phyloP scores from a whole-genome alignment of 2,797 vertebrate species.

The Orestias chungarensis region DNA sequence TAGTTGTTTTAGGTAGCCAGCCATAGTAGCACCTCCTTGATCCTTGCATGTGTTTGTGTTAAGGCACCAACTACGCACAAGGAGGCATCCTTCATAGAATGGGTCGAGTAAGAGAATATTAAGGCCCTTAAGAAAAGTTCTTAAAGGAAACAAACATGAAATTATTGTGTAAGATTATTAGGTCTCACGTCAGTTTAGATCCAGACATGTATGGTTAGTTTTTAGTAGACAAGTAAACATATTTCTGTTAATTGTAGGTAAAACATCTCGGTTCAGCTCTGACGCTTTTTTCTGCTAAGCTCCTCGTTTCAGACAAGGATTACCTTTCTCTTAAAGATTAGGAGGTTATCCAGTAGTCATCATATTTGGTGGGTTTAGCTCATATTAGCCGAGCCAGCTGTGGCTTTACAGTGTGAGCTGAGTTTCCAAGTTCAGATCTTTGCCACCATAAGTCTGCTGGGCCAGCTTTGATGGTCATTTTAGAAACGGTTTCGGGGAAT shows the following conservation, averaged over 20 bases:
- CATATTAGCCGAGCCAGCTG: slow-evolving; percentile 79
- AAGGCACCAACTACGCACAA: no score
- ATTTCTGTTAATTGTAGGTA: slow-evolving; percentile 47
- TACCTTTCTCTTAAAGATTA: slow-evolving; percentile 80
- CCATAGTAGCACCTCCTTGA: no score
- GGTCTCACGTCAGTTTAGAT: neutral
- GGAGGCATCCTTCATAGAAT: no score
- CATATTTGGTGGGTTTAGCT: slow-evolving; percentile 81
- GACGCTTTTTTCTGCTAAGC: slow-evolving; percentile 61
- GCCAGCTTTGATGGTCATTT: slow-evolving; percentile 53
- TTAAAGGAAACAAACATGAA: no score
- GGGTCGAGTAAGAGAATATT: no score
- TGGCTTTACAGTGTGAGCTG: slow-evolving; percentile 75
- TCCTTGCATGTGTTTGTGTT: no score
- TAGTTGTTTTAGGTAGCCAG: no score
- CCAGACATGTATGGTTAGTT: neutral
- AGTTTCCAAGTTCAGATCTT: slow-evolving; percentile 77
- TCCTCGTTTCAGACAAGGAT: slow-evolving; percentile 77
- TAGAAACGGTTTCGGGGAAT: no score
- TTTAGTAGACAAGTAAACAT: slow-evolving; percentile 3
- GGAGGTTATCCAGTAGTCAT: slow-evolving; percentile 80
- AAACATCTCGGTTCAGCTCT: slow-evolving; percentile 56
- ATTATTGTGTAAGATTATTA: neutral
- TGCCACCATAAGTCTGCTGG: slow-evolving; percentile 69
- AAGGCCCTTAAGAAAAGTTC: no score